Base-by-base conservation (phyloP, 2,113 vertebrate species). In the Phalacrocorax brasilianus region DNA sequence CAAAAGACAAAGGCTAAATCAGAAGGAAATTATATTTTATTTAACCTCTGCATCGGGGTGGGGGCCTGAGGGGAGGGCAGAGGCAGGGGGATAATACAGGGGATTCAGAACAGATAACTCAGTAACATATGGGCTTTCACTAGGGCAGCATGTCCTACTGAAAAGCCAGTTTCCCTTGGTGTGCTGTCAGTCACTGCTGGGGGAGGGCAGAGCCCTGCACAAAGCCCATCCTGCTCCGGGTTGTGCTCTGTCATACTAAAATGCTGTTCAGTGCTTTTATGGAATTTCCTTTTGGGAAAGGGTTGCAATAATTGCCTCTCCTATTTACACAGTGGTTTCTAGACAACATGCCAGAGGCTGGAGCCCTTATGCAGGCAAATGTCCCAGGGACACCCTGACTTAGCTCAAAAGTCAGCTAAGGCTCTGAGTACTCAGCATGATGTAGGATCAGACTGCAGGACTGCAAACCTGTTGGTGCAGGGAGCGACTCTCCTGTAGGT, bases 11-110 rank as follows among this genome's bases (percentile, higher is more conserved):
- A 96, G 85, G 95, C 93, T 95, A 96, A 95, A 98, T 97, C 89
- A 95, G 91, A 93, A 97, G 96, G 97, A 98, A 97, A 97, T 93
- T 9, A 80, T 97, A 97, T 98, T 98, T 97, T 96, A 97, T 96
- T 97, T 96, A 97, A 97, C 95, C 95, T 96, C 95, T 90, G 90
- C 72, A 19, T 93, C 20, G 24, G 19, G 68, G 71, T 76, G 89
- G 66, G 63, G 72, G 87, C 80, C 70, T 77, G 89, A 75, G 52
- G 80, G 89, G 77, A 88, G 74, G 58, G 63, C 84, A 77, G 94
- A 78, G 85, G 81, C 80, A 47, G 2, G 66, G 73, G 89, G 88
- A 95, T 94, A 95, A 95, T 88, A 52, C 38, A 6, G 55, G 89
- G 97, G 88, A 93, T 90, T 96, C 82, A 82, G 85, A 94, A 73